Base-by-base conservation (phyloP, 1,140 invertebrate genomes). In the Lerema accius region DNA sequence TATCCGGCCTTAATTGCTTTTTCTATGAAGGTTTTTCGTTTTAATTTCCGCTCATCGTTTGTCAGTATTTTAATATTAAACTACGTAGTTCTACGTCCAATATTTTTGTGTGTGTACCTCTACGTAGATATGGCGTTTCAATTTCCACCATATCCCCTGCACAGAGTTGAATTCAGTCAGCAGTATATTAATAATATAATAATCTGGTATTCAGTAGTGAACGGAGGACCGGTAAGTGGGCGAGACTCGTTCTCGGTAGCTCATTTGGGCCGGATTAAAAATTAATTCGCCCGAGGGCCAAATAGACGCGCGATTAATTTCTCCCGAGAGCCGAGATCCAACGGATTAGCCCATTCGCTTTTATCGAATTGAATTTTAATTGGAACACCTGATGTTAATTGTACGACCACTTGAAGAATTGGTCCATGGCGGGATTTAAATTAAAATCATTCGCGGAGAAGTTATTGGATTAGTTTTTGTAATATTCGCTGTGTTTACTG, bases 211-310 rank as follows among this genome's bases (percentile, higher is more conserved):
- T 23, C 19, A 23, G 19, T 23, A 23, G 2, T 23, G 19, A 23
- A 23, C 19, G 19, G 37, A 39, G 53, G 39, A 59, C 56, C 58
- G 56, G 60, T 61, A 68, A 69, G 71, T 70, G 71, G 71, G 53
- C 62, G 70, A 74, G 64, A 73, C 69, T 28, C 37, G n/a, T 55
- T 16, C 63, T 61, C 39, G 62, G 50, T 55, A 55, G 43, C 67
- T 71, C 67, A 74, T 73, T 71, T 68, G 50, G 65, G 43, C 63
- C 56, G 73, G 77, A 79, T 79, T 79, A 75, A 75, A 71, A 76
- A 78, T 78, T 78, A 78, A 78, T 78, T 80, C 67, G 26, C 65
- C 61, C 59, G 48, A 59, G 58, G 59, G 55, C 59, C 63, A 40
- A 67, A 76, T 71, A 60, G 49, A 56, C 26, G 48, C 65, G 53